Conservation (phyloP, 1,140 invertebrate genomes). For the Cataglyphis hispanica region DNA sequence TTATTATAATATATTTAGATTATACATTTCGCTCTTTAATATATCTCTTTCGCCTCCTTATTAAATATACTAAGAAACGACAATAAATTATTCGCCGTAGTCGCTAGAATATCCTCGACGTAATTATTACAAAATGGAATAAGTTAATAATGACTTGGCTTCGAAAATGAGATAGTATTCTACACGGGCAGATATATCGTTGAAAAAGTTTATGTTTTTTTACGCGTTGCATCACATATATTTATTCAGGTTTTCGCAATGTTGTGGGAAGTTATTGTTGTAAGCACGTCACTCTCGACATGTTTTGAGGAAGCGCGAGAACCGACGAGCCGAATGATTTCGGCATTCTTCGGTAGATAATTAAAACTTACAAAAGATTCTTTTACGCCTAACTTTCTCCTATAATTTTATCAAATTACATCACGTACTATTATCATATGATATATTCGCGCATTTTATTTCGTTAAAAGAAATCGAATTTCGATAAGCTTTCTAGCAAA, state of each 20-base stretch:
- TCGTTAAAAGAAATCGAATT: constrained; percentile 7
- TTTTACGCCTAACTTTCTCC: neutral
- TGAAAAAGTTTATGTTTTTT: constrained; percentile 27
- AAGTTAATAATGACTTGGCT: neutral
- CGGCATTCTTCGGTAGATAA: constrained; percentile 53
- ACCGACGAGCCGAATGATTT: constrained; percentile 56
- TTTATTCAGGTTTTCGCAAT: constrained; percentile 49
- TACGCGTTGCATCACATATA: constrained; percentile 5
- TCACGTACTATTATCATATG: neutral
- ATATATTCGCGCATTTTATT: neutral
- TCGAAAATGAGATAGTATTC: constrained; percentile 3
- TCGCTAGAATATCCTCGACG: neutral
- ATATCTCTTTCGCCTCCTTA: neutral
- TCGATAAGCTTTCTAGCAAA: neutral
- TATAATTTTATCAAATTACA: constrained; percentile 9
- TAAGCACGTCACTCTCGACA: constrained; percentile 3
- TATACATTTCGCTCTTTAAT: constrained; percentile 4
- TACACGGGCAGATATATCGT: neutral
- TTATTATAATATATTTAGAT: neutral
- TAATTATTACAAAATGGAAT: constrained; percentile 21
- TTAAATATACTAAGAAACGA: neutral
- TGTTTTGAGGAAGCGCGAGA: constrained; percentile 55
- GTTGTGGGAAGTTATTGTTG: constrained; percentile 60
- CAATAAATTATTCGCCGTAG: constrained; percentile 10
- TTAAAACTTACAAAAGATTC: constrained; percentile 52